These are phyloP conservation scores for Drosophila sordidula DNA, from an alignment of 2,888 invertebrate genomes.

Conservation along the genomic window DNA sequence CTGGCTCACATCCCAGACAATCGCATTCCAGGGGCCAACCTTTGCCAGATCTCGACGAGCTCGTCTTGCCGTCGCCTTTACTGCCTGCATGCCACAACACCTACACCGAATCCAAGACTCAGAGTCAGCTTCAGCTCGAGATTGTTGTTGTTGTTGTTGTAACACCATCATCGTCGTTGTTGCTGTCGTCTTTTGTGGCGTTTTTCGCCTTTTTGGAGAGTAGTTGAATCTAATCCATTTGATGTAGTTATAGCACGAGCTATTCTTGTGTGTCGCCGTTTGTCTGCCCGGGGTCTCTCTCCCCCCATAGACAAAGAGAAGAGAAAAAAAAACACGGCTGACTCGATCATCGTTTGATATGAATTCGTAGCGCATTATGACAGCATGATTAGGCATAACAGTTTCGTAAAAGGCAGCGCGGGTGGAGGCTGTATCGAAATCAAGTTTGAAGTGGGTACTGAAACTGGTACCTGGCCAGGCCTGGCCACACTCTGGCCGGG, in stretches of 20 bases:
- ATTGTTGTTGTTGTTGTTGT: slow-evolving; percentile 39
- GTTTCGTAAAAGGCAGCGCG: slow-evolving; percentile 78
- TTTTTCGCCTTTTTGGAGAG: slow-evolving; percentile 79
- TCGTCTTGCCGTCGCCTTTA: slow-evolving; percentile 33
- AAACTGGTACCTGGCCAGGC: slow-evolving; percentile 25
- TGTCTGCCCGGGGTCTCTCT: too few relatives aligned
- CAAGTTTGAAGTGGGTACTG: slow-evolving; percentile 77
- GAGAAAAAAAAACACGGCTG: slow-evolving; percentile 63
- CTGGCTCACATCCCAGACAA: slow-evolving; percentile 56
- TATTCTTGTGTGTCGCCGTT: slow-evolving; percentile 75
- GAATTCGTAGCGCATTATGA: slow-evolving; percentile 83
- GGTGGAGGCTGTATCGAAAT: slow-evolving; percentile 74
- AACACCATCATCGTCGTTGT: slow-evolving; percentile 42
- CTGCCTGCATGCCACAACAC: slow-evolving; percentile 73
- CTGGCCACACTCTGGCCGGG: slow-evolving; percentile 5
- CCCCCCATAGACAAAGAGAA: slow-evolving; percentile 56
- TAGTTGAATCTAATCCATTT: slow-evolving; percentile 82
- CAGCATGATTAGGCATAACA: slow-evolving; percentile 85
- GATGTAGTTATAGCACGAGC: slow-evolving; percentile 83
- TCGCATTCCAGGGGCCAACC: slow-evolving; percentile 70
- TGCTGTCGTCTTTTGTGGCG: slow-evolving; percentile 67
- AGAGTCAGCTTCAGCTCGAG: slow-evolving; percentile 38
- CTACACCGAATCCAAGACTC: slow-evolving; percentile 62
- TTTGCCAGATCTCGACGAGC: slow-evolving; percentile 30
- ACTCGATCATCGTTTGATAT: slow-evolving; percentile 82